Evolutionary conservation across 30 jellyfish, hydroid and myxozoan genomes (phyloP).

Genomic region (Aurelia sp.): DNA sequence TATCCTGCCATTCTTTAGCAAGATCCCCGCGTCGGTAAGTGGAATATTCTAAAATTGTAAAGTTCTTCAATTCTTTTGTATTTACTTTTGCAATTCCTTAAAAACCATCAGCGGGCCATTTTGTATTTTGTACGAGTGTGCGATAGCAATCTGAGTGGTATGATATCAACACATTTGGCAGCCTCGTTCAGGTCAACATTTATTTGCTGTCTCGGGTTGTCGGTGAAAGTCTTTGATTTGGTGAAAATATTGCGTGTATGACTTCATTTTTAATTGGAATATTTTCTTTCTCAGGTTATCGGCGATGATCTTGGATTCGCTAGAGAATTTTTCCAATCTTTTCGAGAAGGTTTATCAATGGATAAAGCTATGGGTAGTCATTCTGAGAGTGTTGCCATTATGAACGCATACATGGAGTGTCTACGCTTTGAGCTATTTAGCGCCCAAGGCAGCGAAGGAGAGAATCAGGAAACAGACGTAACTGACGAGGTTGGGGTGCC

Average conservation of each 20-base stretch:
- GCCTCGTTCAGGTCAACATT: too few relatives aligned
- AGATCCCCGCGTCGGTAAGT: conserved; percentile 73
- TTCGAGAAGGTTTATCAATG: conserved; percentile 56
- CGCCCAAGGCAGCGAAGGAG: background rate
- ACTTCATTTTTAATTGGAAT: too few relatives aligned
- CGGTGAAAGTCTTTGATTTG: too few relatives aligned
- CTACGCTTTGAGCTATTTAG: conserved; percentile 44
- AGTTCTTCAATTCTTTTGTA: too few relatives aligned
- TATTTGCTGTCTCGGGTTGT: too few relatives aligned
- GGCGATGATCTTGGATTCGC: conserved; percentile 75
- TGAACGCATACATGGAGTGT: conserved; percentile 80
- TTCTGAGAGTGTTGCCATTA: conserved; percentile 65
- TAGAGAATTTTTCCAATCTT: conserved; percentile 59
- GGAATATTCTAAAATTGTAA: too few relatives aligned
- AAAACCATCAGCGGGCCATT: too few relatives aligned
- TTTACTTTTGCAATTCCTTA: too few relatives aligned
- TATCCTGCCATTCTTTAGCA: conserved; percentile 84
- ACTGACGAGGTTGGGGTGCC: background rate
- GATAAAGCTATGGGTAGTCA: conserved; percentile 40
- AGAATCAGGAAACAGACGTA: background rate
- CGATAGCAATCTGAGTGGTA: too few relatives aligned
- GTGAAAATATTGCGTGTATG: too few relatives aligned
- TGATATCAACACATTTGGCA: too few relatives aligned
- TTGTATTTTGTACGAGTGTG: too few relatives aligned
- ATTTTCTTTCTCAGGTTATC: conserved; percentile 40